A percentile compares a stretch with the other conserved stretches of the same genome.
phyloP scores from a whole-genome alignment of 92 coral and sea anemone species.

The Palythoa caribaeorum region DNA sequence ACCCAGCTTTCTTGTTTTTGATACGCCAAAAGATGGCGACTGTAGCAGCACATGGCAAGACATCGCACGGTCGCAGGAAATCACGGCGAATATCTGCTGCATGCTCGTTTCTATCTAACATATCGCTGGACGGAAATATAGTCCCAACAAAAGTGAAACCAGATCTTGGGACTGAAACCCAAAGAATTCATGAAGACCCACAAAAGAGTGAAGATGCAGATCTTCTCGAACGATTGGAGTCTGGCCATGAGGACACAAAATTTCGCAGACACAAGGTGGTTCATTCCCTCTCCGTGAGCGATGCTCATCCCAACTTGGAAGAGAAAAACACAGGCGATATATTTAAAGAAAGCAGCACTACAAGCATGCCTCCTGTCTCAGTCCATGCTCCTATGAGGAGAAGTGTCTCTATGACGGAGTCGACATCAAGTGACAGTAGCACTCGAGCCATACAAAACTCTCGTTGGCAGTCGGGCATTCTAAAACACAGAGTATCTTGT shows the following conservation, averaged over 20 bases:
- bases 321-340: constrained; percentile 4
- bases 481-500: constrained; percentile 65
- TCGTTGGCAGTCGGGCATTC: constrained; percentile 35
- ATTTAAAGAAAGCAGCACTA: constrained; percentile 13
- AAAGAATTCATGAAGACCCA: constrained; percentile 8
- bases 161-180: constrained; percentile 31
- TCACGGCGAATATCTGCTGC: constrained; percentile 93
- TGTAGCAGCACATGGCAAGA: constrained; percentile 79
- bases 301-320: constrained; percentile 54
- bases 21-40: constrained; percentile 85
- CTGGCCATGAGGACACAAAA: not conserved
- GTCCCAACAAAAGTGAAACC: constrained; percentile 46
- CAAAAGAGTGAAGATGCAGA: constrained; percentile 46
- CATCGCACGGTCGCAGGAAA: constrained; percentile 69
- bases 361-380: constrained; percentile 9
- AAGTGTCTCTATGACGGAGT: constrained; percentile 76
- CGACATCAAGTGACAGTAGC: constrained; percentile 56
- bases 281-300: constrained; percentile 86
- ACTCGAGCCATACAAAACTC: constrained; percentile 32
- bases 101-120: constrained; percentile 89
- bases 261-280: constrained; percentile 64
- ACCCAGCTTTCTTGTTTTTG: constrained; percentile 25
- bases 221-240: constrained; percentile 21
- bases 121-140: constrained; percentile 93
- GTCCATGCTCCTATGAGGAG: constrained; percentile 55